Base-by-base conservation (phyloP, 2,888 invertebrate genomes). In the Drosophila buzzatii region DNA sequence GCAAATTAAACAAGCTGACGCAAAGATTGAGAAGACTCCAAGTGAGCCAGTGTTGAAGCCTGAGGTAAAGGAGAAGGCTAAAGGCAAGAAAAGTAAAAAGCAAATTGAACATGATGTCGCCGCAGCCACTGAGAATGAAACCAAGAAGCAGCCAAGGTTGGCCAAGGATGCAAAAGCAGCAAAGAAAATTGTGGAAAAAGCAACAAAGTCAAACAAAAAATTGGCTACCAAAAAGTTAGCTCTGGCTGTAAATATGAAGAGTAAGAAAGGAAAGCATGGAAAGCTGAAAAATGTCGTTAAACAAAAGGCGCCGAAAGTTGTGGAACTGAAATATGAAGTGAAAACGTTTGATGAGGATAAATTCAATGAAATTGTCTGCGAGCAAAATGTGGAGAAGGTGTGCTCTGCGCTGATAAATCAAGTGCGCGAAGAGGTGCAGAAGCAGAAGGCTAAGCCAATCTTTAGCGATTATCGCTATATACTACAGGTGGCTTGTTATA, bases 401-500 rank as follows among this genome's bases (percentile, higher is more conserved):
- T 85, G 85, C 7, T 56, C 82, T 8, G 92, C 91, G 0, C 76
- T 92, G 0, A 91, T 90, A 57, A 63, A 37, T 0, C 76, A 83
- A 18, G 91, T 86, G 0, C 81, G 85, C 7, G 81, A 85, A 18
- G 91, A 92, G 61, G 83, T 91, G 0, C 61, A 81, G 16, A 80
- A 81, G n/a, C 61, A 68, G 20, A 92, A 91, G 79, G 74, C 90
- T n/a, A 81, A 78, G 3, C 77, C 90, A 0, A 91, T 93, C 23
- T 93, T 93, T 44, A 82, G 79, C 20, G 92, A 93, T 62, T 93
- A 88, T 57, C 90, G 83, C 12, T 92, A 91, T 68, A 66, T 90
- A 6, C 71, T 93, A 4, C 89, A 92, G 56, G 83, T 93, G 3
- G 39, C 73, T 18, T 94, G 95, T 68, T 94, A 96, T 42, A 96